Base-by-base conservation (phyloP, 2,888 invertebrate genomes). In the Xestia rhomboidea region DNA sequence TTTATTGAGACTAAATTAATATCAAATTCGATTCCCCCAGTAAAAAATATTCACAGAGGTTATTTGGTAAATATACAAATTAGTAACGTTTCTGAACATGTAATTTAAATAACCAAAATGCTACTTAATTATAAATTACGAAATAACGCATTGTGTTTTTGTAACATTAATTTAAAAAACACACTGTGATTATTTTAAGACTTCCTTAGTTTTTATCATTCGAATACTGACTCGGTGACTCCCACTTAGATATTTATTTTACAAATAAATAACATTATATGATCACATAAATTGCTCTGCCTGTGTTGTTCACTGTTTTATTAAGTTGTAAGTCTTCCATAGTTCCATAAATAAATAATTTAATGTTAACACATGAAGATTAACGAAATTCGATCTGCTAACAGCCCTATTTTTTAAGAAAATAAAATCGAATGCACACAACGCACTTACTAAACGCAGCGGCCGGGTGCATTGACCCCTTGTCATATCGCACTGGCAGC, bases 401-500 rank as follows among this genome's bases (percentile, higher is more conserved):
- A 82, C 66, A 60, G 82, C 85, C 87, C 85, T 81, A 86, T 90
- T 91, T 90, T 91, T 90, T 89, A 89, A 89, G 89, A 79, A 87
- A 76, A 63, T 76, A 85, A 86, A 82, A 73, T 38, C 88, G 89
- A 92, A 90, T 92, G 94, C 94, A 93, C 91, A 93, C 92, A 93
- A 90, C 88, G 88, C 90, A 89, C 82, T 82, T 49, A 88, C 87
- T 83, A 87, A 87, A 81, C 88, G 76, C 77, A 89, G 90, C 85
- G 84, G 27, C 13, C 0, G 89, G 89, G 95, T 89, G 83, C 93
- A 83, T 92, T 92, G 95, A 93, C 93, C 95, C 89, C 89, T 81
- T 87, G 89, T 92, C 95, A 94, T 96, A 96, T 96, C 94, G 95
- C 96, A 95, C 95, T 88, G 86, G 88, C 89, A 76, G 84, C 72